Evolutionary conservation across 2,797 vertebrate genomes (phyloP), one percentile per base, ranked within the genome.

Genomic region (Loris lydekkerianus): DNA sequence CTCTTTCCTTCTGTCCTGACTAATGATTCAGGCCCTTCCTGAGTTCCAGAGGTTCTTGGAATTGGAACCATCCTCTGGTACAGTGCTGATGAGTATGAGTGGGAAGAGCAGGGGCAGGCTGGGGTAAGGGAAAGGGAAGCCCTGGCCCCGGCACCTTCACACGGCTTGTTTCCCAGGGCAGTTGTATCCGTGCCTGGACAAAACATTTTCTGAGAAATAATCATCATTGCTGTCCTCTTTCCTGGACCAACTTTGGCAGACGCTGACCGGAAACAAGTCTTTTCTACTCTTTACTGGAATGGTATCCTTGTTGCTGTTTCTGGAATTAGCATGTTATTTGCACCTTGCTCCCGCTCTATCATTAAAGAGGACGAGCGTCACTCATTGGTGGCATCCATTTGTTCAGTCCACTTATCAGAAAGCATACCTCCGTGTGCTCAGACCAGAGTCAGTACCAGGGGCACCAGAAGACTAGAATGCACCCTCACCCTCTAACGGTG

Each of bases 201-300:
- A 95, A 91, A 43, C 56, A 25, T 92, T 91, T 97, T 97, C 97
- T 97, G 96, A 98, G 97, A 97, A 97, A 93, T 96, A 56, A 85
- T 78, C 86, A n/a, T 89, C 83, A 94, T 4, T 58, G 17, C 83
- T 89, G 60, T 91, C 70, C 96, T 96, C 65, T 53, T 97, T 97
- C 97, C 97, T 96, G 97, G 86, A 97, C 96, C 97, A 93, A 72
- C 86, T 82, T 96, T 97, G 97, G 95, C 96, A 97, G 84, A 96
- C 92, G n/a, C 76, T 77, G 72, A 81, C 97, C 49, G 86, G 94
- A 98, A 98, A 85, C 94, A 60, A 70, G 61, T 93, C 80, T 95
- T 78, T 92, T 92, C 93, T 87, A 27, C 76, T 86, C 78, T 93
- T 97, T 97, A 96, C 96, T 0, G 95, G 94, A 97, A 97, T 83